Base-by-base conservation (phyloP, 2,888 invertebrate genomes). In the Heliothis peltigera region DNA sequence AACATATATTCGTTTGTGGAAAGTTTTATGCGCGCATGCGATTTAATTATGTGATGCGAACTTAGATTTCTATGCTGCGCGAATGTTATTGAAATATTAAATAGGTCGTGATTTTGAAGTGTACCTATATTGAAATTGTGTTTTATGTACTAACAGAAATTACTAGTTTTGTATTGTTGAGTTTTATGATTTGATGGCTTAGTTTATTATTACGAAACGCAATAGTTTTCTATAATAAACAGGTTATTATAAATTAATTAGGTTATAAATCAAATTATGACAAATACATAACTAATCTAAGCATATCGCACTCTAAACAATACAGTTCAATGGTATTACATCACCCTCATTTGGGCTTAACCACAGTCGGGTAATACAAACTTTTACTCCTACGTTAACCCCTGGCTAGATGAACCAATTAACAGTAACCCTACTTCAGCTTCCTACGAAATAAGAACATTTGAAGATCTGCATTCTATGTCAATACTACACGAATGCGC, bases 1-100 rank as follows among this genome's bases (percentile, higher is more conserved):
- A 48, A 32, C 32, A 17, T 25, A 32, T 10, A 43, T 15, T 17
- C 12, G 25, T 57, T 43, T 57, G 42, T 48, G 5, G 42, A 43
- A 48, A 48, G 67, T 67, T 42, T 64, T 17, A 8, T 19, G 19
- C n/a, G 39, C 21, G 47, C n/a, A 12, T 21, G 4, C 4, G 21
- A 22, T 44, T 32, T 25, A 18, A 32, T 54, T 18, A 42, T 12
- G 22, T 12, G 22, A n/a, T n/a, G 21, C 7, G 47, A 15, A 21
- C n/a, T 42, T 17, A 42, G 42, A 42, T 42, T 42, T 42, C 42
- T 42, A n/a, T 42, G 17, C 7, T 4, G 42, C 6, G 35, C 17
- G 7, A 17, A 42, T 42, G 4, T 42, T 42, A 17, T 42, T 17
- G 42, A 42, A 42, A 42, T 42, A 42, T 17, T n/a, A 42, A 42